Evolutionary conservation across 1,140 invertebrate species (phyloP).

Genomic region (Ceratoteleas bidentatus): DNA sequence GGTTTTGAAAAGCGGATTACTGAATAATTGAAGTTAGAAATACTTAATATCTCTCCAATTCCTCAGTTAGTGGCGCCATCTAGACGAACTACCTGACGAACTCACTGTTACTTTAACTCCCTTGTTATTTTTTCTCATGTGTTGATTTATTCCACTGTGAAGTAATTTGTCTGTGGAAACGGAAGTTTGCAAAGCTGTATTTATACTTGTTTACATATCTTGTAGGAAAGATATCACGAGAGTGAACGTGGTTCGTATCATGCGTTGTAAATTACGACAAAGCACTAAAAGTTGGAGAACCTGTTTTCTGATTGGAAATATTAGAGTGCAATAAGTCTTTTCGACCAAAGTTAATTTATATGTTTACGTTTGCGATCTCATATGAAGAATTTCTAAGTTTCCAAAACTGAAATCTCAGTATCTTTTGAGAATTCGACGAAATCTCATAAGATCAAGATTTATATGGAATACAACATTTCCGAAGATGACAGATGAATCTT

Average conservation of each 20-base stretch:
- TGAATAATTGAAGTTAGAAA: too few species aligned
- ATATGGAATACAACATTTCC: too few species aligned
- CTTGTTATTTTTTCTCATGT: conserved; percentile 1
- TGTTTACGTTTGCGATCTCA: too few species aligned
- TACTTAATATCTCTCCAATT: too few species aligned
- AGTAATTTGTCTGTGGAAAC: too few species aligned
- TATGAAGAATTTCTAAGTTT: too few species aligned
- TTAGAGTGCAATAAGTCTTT: background rate
- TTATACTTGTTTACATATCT: conserved; percentile 3
- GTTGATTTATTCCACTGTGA: background rate
- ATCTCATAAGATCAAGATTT: too few species aligned
- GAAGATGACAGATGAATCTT: too few species aligned
- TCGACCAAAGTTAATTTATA: background rate
- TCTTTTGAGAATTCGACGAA: too few species aligned
- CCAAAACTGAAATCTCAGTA: too few species aligned
- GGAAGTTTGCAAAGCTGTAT: background rate
- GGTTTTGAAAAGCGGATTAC: too few species aligned
- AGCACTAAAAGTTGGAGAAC: background rate
- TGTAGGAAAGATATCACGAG: background rate
- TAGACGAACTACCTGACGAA: background rate
- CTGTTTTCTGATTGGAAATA: background rate
- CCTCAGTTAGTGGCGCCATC: background rate
- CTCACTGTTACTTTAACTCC: background rate
- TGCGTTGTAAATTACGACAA: too few species aligned
- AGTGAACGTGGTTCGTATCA: background rate